Conservation (phyloP, 2,888 invertebrate genomes). For the Netelia virgata region DNA sequence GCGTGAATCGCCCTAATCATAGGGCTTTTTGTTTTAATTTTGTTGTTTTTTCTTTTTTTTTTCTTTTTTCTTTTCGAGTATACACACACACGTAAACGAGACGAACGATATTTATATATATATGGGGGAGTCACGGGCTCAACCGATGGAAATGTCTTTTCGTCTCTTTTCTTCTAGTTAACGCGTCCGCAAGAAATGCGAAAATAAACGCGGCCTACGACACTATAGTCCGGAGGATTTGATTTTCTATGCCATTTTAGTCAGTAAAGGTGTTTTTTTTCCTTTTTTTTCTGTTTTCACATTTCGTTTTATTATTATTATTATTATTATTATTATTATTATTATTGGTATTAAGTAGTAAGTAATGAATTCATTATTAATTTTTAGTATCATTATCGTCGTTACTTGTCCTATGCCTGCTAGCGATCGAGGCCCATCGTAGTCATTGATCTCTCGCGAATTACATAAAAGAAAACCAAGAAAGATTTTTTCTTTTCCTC, state of each 20-base stretch:
- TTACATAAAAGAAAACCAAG: conserved; percentile 40
- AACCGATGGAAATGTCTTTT: conserved; percentile 41
- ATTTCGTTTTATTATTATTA: conserved; percentile 64
- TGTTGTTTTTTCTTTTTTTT: conserved; percentile 27
- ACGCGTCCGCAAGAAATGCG: conserved; percentile 30
- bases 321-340: conserved; percentile 59
- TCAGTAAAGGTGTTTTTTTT: conserved; percentile 76
- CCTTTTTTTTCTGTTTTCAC: conserved; percentile 66
- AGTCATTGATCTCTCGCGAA: conserved; percentile 62
- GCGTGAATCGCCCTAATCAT: conserved; percentile 60
- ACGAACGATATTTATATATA: neutral
- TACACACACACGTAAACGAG: conserved; percentile 20
- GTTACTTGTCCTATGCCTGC: conserved; percentile 42
- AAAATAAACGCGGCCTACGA: conserved; percentile 62
- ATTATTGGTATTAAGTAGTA: conserved; percentile 53
- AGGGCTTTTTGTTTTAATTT: conserved; percentile 5
- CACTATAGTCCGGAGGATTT: conserved; percentile 75
- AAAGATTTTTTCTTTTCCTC: neutral
- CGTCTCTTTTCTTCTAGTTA: conserved; percentile 59
- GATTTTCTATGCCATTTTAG: conserved; percentile 81
- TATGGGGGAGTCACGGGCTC: conserved; percentile 39
- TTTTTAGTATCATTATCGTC: conserved; percentile 65
- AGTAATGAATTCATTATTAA: conserved; percentile 52
- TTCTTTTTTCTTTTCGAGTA: conserved; percentile 29
- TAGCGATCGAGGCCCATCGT: conserved; percentile 63